These are phyloP conservation scores for Schlechtendalia chinensis DNA, from an alignment of 1,140 invertebrate genomes.

Conservation along the genomic window DNA sequence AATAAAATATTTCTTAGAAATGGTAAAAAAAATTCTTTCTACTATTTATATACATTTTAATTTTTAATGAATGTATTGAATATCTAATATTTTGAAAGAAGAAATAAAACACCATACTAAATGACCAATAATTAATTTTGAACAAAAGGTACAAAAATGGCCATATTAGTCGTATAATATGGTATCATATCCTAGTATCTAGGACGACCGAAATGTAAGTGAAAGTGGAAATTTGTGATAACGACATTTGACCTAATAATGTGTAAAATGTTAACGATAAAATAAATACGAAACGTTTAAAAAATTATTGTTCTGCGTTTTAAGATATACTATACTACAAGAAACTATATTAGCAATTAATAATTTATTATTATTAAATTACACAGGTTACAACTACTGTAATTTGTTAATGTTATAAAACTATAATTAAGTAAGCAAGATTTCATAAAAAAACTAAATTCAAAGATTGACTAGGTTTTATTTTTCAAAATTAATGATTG, in stretches of 20 bases:
- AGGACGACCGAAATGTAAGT: conserved; percentile 11
- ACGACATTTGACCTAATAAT: conserved; percentile 22
- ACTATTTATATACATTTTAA: too few relatives aligned
- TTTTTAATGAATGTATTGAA: too few relatives aligned
- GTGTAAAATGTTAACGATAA: not conserved
- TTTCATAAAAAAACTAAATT: not conserved
- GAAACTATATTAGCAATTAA: too few relatives aligned
- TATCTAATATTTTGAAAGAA: too few relatives aligned
- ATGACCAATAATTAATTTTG: too few relatives aligned
- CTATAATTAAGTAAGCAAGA: not conserved
- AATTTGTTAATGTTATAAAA: not conserved
- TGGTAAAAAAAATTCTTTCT: too few relatives aligned
- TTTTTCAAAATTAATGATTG: too few relatives aligned
- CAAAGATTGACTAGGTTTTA: not conserved
- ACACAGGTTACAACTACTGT: not conserved
- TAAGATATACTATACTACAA: not conserved
- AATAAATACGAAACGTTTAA: not conserved
- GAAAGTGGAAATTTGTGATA: conserved; percentile 19
- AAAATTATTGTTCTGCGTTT: not conserved
- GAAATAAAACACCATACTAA: too few relatives aligned
- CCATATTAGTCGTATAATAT: not conserved
- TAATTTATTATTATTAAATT: not conserved
- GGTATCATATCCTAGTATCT: not conserved
- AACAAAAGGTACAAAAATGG: too few relatives aligned
- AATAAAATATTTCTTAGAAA: too few relatives aligned